These are phyloP conservation scores for Ginglymostoma cirratum DNA, from an alignment of 2,113 vertebrate genomes.

Conservation along the genomic window DNA sequence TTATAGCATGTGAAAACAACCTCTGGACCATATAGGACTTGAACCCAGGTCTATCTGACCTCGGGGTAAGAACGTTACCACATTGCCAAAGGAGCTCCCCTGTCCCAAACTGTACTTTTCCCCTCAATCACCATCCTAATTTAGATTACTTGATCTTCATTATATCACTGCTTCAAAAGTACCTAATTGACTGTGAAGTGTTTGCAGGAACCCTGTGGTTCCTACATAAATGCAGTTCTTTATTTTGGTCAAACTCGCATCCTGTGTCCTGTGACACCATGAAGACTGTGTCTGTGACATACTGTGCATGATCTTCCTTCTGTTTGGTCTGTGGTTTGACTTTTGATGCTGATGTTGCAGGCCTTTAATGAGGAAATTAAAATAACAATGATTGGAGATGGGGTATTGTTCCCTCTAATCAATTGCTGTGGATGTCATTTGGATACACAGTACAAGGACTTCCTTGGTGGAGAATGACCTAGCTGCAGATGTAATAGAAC, in stretches of 20 bases:
- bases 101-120: too few relatives aligned
- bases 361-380: neutral
- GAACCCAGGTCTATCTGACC: too few relatives aligned
- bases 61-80: too few relatives aligned
- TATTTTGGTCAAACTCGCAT: neutral
- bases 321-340: neutral
- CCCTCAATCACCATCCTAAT: too few relatives aligned
- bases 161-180: neutral
- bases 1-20: too few relatives aligned
- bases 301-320: neutral
- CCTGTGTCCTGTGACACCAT: neutral
- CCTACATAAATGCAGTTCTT: neutral
- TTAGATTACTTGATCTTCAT: neutral
- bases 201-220: neutral
- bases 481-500: neutral
- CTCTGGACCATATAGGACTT: too few relatives aligned
- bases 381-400: neutral
- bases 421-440: conserved; percentile 15
- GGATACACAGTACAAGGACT: neutral
- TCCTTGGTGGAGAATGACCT: conserved; percentile 1
- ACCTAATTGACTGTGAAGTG: neutral
- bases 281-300: neutral
- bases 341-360: neutral
- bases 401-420: neutral
- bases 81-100: too few relatives aligned